phyloP scores from a whole-genome alignment of 2,797 vertebrate species.

The Arnoldichthys spilopterus region DNA sequence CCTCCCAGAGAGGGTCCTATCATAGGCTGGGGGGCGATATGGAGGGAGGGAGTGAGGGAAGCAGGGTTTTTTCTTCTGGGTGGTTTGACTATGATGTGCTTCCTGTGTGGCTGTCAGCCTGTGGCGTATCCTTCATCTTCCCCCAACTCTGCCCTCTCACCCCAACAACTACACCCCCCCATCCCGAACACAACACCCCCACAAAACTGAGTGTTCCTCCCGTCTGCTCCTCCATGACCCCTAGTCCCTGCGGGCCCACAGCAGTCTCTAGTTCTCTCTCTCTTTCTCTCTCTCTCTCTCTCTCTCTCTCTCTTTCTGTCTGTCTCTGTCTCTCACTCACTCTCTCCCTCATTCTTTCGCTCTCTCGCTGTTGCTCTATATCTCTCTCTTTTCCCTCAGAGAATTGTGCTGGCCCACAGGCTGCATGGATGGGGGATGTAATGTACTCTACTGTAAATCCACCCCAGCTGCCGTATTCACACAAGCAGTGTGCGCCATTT shows the following conservation, averaged over 20 bases:
- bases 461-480: constrained; percentile 43
- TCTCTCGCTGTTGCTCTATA: neutral
- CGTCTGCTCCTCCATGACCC: constrained; percentile 65
- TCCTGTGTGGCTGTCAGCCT: constrained; percentile 81
- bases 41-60: constrained; percentile 47
- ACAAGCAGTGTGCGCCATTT: constrained; percentile 42
- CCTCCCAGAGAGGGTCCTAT: constrained; percentile 56
- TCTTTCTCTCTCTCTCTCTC: constrained; percentile 27
- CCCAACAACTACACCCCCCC: constrained; percentile 61
- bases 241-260: constrained; percentile 55
- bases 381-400: constrained; percentile 37
- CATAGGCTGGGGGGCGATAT: constrained; percentile 55
- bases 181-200: constrained; percentile 67
- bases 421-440: constrained; percentile 49
- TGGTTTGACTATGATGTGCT: constrained; percentile 77
- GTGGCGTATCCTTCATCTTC: constrained; percentile 75
- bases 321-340: neutral
- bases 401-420: constrained; percentile 50
- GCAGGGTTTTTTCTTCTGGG: constrained; percentile 65
- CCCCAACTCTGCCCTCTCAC: constrained; percentile 68
- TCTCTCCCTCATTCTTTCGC: constrained; percentile 17
- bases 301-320: neutral
- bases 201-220: constrained; percentile 72
- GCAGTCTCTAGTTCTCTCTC: constrained; percentile 51
- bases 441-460: constrained; percentile 54